phyloP scores from a whole-genome alignment of 2,888 invertebrate genomes.

The Cepaea hortensis region DNA sequence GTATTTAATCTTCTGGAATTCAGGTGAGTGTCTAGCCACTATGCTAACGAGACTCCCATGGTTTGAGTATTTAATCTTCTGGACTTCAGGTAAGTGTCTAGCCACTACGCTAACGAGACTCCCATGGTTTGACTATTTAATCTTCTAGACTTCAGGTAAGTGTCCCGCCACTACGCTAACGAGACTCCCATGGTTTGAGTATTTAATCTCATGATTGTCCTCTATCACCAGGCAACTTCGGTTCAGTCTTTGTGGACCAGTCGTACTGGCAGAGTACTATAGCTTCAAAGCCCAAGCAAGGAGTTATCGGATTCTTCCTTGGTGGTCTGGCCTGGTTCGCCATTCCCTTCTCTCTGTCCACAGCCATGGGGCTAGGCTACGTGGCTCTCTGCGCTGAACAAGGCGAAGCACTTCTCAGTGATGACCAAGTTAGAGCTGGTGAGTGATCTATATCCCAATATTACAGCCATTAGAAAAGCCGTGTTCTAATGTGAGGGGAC shows the following conservation, averaged over 20 bases:
- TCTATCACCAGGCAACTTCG: slow-evolving; percentile 73
- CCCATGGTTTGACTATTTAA: no score
- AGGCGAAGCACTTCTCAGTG: slow-evolving; percentile 63
- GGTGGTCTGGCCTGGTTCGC: slow-evolving; percentile 76
- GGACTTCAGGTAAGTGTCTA: no score
- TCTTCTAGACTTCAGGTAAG: no score
- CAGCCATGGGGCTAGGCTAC: slow-evolving; percentile 75
- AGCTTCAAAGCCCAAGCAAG: slow-evolving; percentile 74
- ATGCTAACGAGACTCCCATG: no score
- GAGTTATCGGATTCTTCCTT: slow-evolving; percentile 74
- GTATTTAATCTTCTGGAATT: no score
- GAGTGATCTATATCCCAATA: slow-evolving; percentile 15
- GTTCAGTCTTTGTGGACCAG: slow-evolving; percentile 76
- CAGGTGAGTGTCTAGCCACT: no score
- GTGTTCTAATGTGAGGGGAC: no score
- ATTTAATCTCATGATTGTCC: background rate
- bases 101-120: no score
- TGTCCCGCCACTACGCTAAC: no score
- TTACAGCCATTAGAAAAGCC: no score
- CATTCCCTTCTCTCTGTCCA: slow-evolving; percentile 75
- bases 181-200: no score
- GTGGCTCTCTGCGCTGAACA: slow-evolving; percentile 68
- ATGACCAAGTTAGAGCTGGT: slow-evolving; percentile 68
- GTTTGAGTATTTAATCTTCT: no score
- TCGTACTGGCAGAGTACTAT: slow-evolving; percentile 77